Evolutionary conservation across 1,140 invertebrate species (phyloP), one percentile per base, ranked within the genome.

Genomic region (Trichonephila clavipes): DNA sequence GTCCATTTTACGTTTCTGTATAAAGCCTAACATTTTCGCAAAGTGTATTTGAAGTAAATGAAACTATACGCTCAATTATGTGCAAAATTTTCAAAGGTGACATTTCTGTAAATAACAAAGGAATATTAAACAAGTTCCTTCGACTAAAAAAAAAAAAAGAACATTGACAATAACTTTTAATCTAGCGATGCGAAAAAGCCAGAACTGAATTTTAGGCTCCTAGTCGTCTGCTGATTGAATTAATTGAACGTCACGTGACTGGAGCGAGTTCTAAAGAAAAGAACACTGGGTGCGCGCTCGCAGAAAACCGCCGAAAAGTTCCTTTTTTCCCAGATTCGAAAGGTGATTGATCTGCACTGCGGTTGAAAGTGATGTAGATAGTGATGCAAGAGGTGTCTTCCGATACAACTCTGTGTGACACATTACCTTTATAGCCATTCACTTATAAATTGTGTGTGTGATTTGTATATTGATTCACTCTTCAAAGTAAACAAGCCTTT

Each of bases 331-430:
- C 44, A 61, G 83, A 85, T 85, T 59, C 58, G 21, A 14, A 61
- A 85, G 83, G 83, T 85, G 44, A 34, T 85, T 61, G 83, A 85
- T 85, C 83, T 85, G 2, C 72, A 18, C 12, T 77, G 72, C 72
- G 72, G 72, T 77, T 77, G 34, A 28, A 8, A 77, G 28, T 77
- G 72, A 77, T 77, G 72, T 77, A 77, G 72, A 77, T 77, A 77
- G 34, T 19, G 34, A 77, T 34, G 72, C 72, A 77, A 77, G 72
- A 34, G 28, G 72, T 77, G 12, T 40, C 51, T 77, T 77, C 72
- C 72, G 72, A 34, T 77, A 28, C 2, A 77, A 34, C 34, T 40
- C 34, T 77, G 28, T 8, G 72, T 77, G 24, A 77, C 72, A 77
- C 72, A 40, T 40, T 40, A 40, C 72, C 24, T 64, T 14, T 40